Conservation (phyloP, 2,888 invertebrate genomes). For the Sinotaia quadrata region DNA sequence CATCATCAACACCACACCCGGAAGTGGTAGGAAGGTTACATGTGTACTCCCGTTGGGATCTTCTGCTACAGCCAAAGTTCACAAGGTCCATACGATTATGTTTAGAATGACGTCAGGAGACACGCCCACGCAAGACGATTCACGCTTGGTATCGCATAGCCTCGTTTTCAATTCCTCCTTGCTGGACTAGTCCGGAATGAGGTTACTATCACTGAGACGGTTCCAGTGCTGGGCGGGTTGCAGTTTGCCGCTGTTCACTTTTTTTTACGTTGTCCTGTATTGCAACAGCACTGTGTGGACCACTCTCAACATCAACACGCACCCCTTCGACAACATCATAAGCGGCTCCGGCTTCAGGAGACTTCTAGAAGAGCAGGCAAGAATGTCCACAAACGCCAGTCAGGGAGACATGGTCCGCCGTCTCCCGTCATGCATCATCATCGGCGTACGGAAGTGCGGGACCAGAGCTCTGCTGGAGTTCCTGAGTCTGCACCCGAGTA, state of each 20-base stretch:
- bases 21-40: too few relatives aligned
- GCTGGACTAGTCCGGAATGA: not conserved
- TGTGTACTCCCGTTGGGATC: too few relatives aligned
- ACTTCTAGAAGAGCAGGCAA: constrained; percentile 44
- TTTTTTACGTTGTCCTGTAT: constrained; percentile 44
- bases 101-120: too few relatives aligned
- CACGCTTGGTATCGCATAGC: too few relatives aligned
- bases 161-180: too few relatives aligned
- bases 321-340: constrained; percentile 32
- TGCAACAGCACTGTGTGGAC: constrained; percentile 46
- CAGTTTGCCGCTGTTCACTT: constrained; percentile 33
- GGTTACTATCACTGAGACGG: constrained; percentile 13
- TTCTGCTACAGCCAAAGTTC: too few relatives aligned
- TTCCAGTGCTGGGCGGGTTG: constrained; percentile 45
- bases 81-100: too few relatives aligned
- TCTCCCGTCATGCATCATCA: constrained; percentile 72
- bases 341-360: constrained; percentile 39
- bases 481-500: constrained; percentile 76
- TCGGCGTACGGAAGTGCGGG: constrained; percentile 73
- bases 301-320: constrained; percentile 39
- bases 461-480: constrained; percentile 73
- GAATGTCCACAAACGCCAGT: constrained; percentile 34
- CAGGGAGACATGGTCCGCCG: constrained; percentile 52
- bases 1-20: too few relatives aligned
- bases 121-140: too few relatives aligned